Conservation (phyloP, 2,888 invertebrate species). For the Volucella bombylans region DNA sequence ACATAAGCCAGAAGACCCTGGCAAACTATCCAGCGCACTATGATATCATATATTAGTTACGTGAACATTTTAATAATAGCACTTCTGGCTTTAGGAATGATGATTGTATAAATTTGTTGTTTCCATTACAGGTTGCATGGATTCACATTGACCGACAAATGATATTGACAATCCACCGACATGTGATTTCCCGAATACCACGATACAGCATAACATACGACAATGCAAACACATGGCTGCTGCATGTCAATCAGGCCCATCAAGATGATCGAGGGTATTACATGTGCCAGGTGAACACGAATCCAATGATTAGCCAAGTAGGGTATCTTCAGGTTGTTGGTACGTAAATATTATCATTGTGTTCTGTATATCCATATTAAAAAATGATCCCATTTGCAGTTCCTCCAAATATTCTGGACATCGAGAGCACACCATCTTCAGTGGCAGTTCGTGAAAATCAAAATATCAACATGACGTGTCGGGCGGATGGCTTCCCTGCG, state of each 20-base stretch:
- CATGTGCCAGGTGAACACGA: constrained; percentile 88
- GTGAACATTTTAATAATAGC: no score
- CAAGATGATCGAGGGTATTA: constrained; percentile 93
- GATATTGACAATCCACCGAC: constrained; percentile 95
- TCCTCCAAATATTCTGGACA: constrained; percentile 95
- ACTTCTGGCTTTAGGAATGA: no score
- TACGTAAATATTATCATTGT: constrained; percentile 79
- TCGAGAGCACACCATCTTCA: constrained; percentile 94
- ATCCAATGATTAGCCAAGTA: constrained; percentile 97
- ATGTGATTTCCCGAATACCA: constrained; percentile 95
- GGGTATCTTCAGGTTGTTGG: constrained; percentile 96
- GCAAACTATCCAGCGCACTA: no score
- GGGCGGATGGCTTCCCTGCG: constrained; percentile 94
- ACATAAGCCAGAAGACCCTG: no score
- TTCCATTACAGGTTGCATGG: constrained; percentile 91
- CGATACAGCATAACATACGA: constrained; percentile 95
- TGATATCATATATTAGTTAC: no score
- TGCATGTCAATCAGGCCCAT: constrained; percentile 95
- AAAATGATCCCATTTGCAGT: constrained; percentile 84
- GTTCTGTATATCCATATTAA: not conserved
- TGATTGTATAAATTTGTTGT: no score
- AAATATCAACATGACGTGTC: constrained; percentile 95
- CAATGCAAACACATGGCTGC: constrained; percentile 95
- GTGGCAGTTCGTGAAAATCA: constrained; percentile 96
- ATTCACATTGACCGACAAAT: constrained; percentile 96